Evolutionary conservation across 2,113 vertebrate genomes (phyloP).

Genomic region (Acanthisitta chloris): DNA sequence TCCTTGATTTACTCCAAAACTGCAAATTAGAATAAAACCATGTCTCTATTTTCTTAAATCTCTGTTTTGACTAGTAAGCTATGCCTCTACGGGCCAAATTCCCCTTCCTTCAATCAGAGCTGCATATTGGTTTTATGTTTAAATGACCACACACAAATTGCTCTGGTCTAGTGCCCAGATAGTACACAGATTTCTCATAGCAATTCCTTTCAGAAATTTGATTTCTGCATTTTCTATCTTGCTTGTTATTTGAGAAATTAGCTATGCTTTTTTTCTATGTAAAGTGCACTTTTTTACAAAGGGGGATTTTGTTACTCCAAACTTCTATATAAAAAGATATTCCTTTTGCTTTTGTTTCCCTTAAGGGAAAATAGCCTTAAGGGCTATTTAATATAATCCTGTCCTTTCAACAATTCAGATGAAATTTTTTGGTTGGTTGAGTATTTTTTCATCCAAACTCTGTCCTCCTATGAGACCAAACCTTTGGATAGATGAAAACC

Average conservation of each 20-base stretch:
- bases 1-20: constrained; percentile 46
- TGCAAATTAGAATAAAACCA: constrained; percentile 22
- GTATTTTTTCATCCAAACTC: not conserved
- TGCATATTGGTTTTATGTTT: not conserved
- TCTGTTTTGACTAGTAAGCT: constrained; percentile 14
- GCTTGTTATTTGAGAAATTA: not conserved
- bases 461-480: not conserved
- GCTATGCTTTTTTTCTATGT: not conserved
- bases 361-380: not conserved
- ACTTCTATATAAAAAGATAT: not conserved
- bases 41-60: constrained; percentile 45
- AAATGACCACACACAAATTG: constrained; percentile 33
- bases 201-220: not conserved
- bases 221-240: not conserved
- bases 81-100: not conserved
- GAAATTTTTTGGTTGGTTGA: not conserved
- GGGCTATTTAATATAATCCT: not conserved
- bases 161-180: not conserved
- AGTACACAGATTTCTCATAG: not conserved
- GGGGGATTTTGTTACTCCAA: not conserved
- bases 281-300: not conserved
- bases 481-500: not conserved
- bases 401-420: not conserved
- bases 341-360: not conserved
- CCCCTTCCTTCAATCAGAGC: not conserved